phyloP scores from a whole-genome alignment of 2,888 invertebrate genomes.

The Drosophila kokeensis region DNA sequence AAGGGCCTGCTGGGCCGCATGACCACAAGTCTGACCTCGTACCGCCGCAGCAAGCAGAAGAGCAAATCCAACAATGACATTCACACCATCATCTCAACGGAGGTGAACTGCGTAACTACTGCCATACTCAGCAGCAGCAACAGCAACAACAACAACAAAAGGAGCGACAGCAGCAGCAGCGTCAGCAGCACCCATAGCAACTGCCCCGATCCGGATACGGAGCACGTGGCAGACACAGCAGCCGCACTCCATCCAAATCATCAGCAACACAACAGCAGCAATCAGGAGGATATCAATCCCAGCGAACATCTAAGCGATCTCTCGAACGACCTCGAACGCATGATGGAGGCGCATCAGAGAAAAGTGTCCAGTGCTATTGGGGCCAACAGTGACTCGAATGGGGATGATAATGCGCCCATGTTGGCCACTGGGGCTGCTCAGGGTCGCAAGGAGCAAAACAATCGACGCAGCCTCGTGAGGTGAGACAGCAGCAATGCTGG shows the following conservation, averaged over 20 bases:
- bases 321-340: conserved; percentile 53
- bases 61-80: conserved; percentile 84
- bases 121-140: conserved; percentile 57
- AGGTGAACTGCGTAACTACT: conserved; percentile 57
- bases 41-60: conserved; percentile 84
- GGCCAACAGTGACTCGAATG: conserved; percentile 39
- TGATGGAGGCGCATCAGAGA: conserved; percentile 68
- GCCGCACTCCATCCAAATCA: conserved; percentile 12
- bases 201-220: conserved; percentile 24
- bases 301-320: conserved; percentile 67
- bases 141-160: conserved; percentile 27
- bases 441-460: conserved; percentile 84
- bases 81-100: conserved; percentile 77
- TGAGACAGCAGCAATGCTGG: conserved; percentile 60
- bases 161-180: conserved; percentile 15
- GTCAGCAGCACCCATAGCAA: conserved; percentile 15
- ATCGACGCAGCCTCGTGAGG: conserved; percentile 84
- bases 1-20: conserved; percentile 84
- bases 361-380: conserved; percentile 34
- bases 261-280: conserved; percentile 8
- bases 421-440: conserved; percentile 48
- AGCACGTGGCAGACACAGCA: conserved; percentile 9
- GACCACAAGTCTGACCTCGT: conserved; percentile 84
- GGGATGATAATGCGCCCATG: conserved; percentile 51
- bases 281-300: conserved; percentile 11